Conservation (phyloP, 1,140 invertebrate species). For the Melitaea cinxia region DNA sequence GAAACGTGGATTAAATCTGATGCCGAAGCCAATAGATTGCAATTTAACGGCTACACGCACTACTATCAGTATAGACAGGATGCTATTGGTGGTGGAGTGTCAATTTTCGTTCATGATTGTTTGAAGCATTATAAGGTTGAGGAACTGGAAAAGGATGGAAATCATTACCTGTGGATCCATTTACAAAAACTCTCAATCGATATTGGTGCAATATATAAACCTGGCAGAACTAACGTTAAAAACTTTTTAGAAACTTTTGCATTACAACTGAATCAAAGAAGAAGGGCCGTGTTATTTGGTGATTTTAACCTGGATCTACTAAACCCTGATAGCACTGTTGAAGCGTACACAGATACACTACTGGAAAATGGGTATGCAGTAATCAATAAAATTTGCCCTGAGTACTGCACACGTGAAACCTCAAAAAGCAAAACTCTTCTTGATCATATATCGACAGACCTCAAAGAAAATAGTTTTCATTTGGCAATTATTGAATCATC, state of each 20-base stretch:
- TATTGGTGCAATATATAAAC: conserved; percentile 36
- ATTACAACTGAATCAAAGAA: conserved; percentile 13
- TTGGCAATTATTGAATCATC: no score
- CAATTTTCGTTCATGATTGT: conserved; percentile 31
- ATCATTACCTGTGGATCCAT: conserved; percentile 37
- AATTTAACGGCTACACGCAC: conserved; percentile 22
- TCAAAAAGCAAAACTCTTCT: no score
- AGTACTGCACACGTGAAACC: no score
- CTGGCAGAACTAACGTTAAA: conserved; percentile 18
- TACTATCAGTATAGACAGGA: conserved; percentile 26
- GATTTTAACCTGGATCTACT: conserved; percentile 20
- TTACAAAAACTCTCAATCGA: conserved; percentile 30
- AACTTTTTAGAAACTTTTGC: conserved; percentile 29
- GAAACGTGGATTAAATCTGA: conserved; percentile 35
- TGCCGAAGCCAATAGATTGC: conserved; percentile 18
- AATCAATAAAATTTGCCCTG: no score
- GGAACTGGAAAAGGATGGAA: conserved; percentile 23
- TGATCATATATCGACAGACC: no score
- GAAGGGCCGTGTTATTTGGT: conserved; percentile 28
- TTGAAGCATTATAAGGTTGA: conserved; percentile 29
- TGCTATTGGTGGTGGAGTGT: conserved; percentile 37
- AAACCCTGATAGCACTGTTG: not conserved
- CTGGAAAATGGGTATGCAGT: no score
- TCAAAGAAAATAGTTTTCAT: no score
- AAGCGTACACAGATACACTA: no score